These are phyloP conservation scores for Planiliza haematocheilus DNA, from an alignment of 2,113 vertebrate species.

Conservation along the genomic window DNA sequence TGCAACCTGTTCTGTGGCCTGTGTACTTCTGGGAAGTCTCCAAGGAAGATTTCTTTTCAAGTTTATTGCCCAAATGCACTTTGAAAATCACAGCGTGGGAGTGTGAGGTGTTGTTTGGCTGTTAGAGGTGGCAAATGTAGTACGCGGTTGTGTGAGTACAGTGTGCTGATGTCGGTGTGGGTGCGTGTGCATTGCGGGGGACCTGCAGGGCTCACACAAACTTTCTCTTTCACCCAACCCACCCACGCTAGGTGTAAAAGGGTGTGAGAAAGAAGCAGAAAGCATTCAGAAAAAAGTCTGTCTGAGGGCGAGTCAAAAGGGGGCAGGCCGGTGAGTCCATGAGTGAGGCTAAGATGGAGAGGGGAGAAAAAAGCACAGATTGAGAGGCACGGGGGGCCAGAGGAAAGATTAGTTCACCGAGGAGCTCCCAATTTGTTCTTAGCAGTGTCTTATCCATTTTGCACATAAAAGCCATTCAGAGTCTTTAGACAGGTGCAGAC, in stretches of 20 bases:
- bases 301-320: conserved; percentile 30
- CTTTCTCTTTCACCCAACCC: conserved; percentile 62
- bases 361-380: background rate
- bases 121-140: conserved; percentile 61
- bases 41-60: conserved; percentile 54
- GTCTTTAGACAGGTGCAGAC: conserved; percentile 59
- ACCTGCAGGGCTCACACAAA: conserved; percentile 64
- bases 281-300: conserved; percentile 29
- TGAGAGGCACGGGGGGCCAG: conserved; percentile 53
- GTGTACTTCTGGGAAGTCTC: conserved; percentile 60
- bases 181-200: conserved; percentile 29
- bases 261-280: conserved; percentile 62
- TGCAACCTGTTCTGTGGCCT: conserved; percentile 53
- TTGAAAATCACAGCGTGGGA: conserved; percentile 62
- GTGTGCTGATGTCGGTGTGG: conserved; percentile 28
- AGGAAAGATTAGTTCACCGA: conserved; percentile 65
- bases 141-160: conserved; percentile 24
- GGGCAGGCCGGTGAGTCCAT: conserved; percentile 19
- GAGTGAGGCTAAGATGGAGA: conserved; percentile 20
- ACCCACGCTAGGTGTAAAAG: conserved; percentile 58
- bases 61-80: conserved; percentile 68
- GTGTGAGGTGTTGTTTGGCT: conserved; percentile 63
- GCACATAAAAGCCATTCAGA: conserved; percentile 39
- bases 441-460: conserved; percentile 51
- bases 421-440: conserved; percentile 60